phyloP scores from a whole-genome alignment of 2,888 invertebrate genomes.

The Ganaspis brasiliensis region DNA sequence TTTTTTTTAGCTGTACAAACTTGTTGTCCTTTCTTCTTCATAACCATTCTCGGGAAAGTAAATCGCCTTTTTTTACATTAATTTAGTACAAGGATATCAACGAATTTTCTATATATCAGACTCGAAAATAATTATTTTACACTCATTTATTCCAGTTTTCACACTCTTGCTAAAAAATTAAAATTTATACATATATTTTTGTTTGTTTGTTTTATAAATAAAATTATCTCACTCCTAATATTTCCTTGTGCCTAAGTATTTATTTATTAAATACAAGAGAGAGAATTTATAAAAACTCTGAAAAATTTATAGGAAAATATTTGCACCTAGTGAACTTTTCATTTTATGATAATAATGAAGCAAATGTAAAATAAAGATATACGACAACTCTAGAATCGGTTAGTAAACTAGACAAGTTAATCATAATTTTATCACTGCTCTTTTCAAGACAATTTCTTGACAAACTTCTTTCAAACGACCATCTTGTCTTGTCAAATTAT shows the following conservation, averaged over 20 bases:
- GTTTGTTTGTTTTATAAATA: background rate
- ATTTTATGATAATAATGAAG: background rate
- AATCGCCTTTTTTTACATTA: conserved; percentile 9
- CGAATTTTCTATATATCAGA: conserved; percentile 25
- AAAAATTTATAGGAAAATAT: conserved; percentile 6
- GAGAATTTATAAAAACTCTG: conserved; percentile 2
- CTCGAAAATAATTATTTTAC: conserved; percentile 10
- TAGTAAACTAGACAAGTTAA: conserved; percentile 4
- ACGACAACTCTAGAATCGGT: background rate
- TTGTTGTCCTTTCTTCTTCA: conserved; percentile 1
- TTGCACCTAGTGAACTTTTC: background rate
- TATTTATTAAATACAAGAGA: conserved; percentile 1
- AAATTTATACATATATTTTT: conserved; percentile 4
- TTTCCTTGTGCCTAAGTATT: conserved; percentile 22
- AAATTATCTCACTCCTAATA: conserved; percentile 23
- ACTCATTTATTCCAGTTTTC: conserved; percentile 4
- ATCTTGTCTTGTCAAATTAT: conserved; percentile 25
- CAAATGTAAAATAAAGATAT: background rate
- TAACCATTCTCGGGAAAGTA: background rate
- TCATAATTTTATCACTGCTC: conserved; percentile 10
- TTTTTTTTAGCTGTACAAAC: conserved; percentile 29
- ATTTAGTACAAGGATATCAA: conserved; percentile 10
- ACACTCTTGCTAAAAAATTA: conserved; percentile 23
- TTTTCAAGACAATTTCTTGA: background rate
- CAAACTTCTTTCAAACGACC: background rate